Base-by-base conservation (phyloP, 2,888 invertebrate species). In the Pediacus dermestoides region DNA sequence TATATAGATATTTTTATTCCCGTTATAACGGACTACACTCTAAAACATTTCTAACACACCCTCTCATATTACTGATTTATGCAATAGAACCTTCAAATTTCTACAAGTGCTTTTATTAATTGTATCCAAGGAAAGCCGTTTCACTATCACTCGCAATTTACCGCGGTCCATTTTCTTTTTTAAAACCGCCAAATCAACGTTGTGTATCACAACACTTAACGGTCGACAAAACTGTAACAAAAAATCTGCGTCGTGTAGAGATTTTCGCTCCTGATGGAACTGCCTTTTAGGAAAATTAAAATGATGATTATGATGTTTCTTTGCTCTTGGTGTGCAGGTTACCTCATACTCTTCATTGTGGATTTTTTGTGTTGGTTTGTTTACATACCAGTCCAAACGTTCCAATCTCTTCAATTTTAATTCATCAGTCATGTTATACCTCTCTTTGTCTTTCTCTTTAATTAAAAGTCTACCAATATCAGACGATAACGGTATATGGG, bases 401-500 rank as follows among this genome's bases (percentile, higher is more conserved):
- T 64, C 55, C 15, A 57, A 37, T 44, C 57, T 53, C 26, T 50
- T 46, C 12, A 50, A 30, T 32, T 52, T 53, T 4, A 52, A 40
- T 9, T 57, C 50, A 28, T 53, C 52, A 12, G 56, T 42, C 10
- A 63, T 43, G 25, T 26, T 34, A 23, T 40, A 34, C 51, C 56
- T 34, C 53, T 51, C 28, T 26, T 44, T 43, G 11, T 45, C 39
- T n/a, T n/a, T n/a, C n/a, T n/a, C n/a, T n/a, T n/a, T n/a, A 30
- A 56, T 52, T 28, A 63, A 43, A 22, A 48, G 44, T 30, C 50
- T 46, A 3, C 66, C 63, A 28, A 60, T 41, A 39, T 64, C 58
- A 2, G 64, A 66, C 1, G 63, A 63, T 32, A 66, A 57, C 25
- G 66, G 66, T 27, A 66, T 55, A 32, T 55, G 36, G 1, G 40